Conservation (phyloP, 53 echinoderm and acorn worm species). For the Antedon mediterranea region DNA sequence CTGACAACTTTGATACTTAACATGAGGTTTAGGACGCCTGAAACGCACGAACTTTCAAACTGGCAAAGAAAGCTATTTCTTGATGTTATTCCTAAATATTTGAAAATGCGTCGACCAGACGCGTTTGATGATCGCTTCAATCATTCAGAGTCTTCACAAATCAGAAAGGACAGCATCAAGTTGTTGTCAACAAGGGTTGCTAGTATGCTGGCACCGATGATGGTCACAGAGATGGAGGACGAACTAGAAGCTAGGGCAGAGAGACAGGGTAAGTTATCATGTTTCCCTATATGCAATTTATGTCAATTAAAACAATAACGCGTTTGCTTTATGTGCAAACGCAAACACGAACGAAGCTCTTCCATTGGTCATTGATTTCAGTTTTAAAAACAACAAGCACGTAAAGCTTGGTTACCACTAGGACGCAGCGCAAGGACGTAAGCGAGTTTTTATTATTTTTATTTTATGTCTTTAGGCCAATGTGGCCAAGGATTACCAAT, state of each 20-base stretch:
- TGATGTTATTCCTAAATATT: slow-evolving; percentile 51
- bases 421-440: no score
- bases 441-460: no score
- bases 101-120: slow-evolving; percentile 67
- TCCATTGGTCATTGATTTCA: no score
- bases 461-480: no score
- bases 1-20: slow-evolving; percentile 86
- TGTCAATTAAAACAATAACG: no score
- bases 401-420: no score
- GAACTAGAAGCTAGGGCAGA: neutral
- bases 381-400: no score
- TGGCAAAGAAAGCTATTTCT: slow-evolving; percentile 69
- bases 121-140: slow-evolving; percentile 9
- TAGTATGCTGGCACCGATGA: neutral
- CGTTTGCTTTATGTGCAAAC: no score
- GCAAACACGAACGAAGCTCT: no score
- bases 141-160: neutral
- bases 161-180: neutral
- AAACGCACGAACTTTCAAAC: slow-evolving; percentile 73
- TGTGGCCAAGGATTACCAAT: no score
- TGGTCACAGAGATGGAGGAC: neutral
- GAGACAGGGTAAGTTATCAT: neutral
- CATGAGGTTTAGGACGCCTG: slow-evolving; percentile 70
- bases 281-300: no score
- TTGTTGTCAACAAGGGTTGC: neutral